Percentiles rank a stretch among this genome's conserved stretches.
Conservation (phyloP, 2,888 invertebrate species). For the Hypsopygia costalis region DNA sequence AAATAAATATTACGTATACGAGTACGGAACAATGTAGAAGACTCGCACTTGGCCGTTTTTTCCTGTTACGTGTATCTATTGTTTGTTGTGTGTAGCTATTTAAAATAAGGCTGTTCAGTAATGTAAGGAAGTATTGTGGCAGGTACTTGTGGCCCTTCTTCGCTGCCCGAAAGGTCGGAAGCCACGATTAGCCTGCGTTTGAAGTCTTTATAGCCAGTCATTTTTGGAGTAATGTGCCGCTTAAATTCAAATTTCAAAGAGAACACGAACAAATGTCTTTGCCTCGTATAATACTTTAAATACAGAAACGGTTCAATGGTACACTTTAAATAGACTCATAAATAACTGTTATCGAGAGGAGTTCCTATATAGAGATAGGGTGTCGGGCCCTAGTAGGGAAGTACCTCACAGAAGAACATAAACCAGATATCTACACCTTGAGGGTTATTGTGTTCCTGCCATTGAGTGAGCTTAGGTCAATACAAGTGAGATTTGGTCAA, state of each 20-base stretch:
- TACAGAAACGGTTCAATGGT: conserved; percentile 36
- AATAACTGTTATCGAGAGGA: background rate
- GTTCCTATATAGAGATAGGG: too few relatives aligned
- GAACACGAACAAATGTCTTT: conserved; percentile 51
- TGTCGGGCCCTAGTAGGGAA: too few relatives aligned
- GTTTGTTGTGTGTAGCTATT: too few relatives aligned
- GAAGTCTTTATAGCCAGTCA: conserved; percentile 74
- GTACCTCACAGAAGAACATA: too few relatives aligned
- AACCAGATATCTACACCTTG: too few relatives aligned
- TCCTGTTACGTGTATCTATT: too few relatives aligned
- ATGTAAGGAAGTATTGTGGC: conserved; percentile 54
- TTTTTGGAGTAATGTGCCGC: conserved; percentile 69
- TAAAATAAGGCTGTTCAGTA: conserved; percentile 51
- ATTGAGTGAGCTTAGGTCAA: too few relatives aligned
- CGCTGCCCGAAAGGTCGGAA: conserved; percentile 68
- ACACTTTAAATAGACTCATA: conserved; percentile 8
- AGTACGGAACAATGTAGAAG: too few relatives aligned
- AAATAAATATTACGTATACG: too few relatives aligned
- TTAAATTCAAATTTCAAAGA: conserved; percentile 72
- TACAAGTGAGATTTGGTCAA: too few relatives aligned
- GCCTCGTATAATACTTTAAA: conserved; percentile 39
- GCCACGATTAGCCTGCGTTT: conserved; percentile 75
- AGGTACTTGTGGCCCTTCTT: conserved; percentile 59
- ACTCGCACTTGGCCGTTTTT: too few relatives aligned
- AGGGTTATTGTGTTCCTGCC: too few relatives aligned